Conservation (phyloP, 2,113 vertebrate species). For the Salvelinus alpinus region DNA sequence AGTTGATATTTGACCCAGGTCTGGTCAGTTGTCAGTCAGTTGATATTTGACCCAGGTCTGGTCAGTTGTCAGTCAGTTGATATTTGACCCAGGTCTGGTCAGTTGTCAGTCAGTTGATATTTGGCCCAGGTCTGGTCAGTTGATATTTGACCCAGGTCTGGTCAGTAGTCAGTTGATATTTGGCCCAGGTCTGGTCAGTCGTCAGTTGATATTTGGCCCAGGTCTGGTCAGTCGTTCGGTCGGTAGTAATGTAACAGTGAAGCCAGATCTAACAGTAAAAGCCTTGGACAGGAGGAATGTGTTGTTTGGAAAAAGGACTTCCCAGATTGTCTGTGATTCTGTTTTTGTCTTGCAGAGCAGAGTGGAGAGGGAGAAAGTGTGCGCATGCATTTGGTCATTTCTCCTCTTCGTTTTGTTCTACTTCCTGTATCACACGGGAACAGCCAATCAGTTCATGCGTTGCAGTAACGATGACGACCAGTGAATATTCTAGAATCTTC, state of each 20-base stretch:
- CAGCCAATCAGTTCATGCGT: constrained; percentile 81
- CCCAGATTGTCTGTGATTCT: constrained; percentile 47
- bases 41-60: too few relatives aligned
- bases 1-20: too few relatives aligned
- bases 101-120: too few relatives aligned
- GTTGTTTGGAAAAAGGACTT: constrained; percentile 52
- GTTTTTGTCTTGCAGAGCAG: constrained; percentile 26
- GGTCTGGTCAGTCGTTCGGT: constrained; percentile 14
- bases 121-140: too few relatives aligned
- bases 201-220: too few relatives aligned
- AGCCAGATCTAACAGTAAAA: constrained; percentile 72
- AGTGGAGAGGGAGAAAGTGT: constrained; percentile 22
- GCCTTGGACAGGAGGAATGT: constrained; percentile 49
- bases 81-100: too few relatives aligned
- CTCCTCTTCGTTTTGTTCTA: constrained; percentile 50
- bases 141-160: too few relatives aligned
- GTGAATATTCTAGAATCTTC: constrained; percentile 64
- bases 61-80: too few relatives aligned
- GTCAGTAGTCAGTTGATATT: too few relatives aligned
- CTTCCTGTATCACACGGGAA: constrained; percentile 69
- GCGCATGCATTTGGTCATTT: constrained; percentile 29
- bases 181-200: too few relatives aligned
- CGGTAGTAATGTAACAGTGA: constrained; percentile 54
- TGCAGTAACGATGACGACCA: constrained; percentile 72
- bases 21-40: too few relatives aligned